Conservation (phyloP, 1,140 invertebrate genomes). For the Drosophila nasuta region DNA sequence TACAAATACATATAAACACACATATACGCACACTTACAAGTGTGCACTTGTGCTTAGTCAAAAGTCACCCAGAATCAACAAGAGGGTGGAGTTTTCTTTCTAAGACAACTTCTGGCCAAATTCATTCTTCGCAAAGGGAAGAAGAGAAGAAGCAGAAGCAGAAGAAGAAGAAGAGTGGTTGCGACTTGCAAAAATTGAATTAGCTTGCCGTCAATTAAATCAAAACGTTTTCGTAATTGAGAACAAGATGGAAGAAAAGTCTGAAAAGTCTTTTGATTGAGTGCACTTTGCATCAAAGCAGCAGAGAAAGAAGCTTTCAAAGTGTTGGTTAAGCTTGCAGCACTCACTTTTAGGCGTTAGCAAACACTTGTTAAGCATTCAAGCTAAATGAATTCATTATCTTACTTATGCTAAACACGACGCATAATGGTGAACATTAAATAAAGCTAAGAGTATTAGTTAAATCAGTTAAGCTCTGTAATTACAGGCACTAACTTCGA, state of each 20-base stretch:
- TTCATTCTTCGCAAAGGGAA: not conserved
- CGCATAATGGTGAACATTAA: not conserved
- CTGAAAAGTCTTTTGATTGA: slow-evolving; percentile 20
- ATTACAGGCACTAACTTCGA: not conserved
- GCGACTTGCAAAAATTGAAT: slow-evolving; percentile 50
- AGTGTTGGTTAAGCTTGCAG: not conserved
- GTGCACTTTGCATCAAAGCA: slow-evolving; percentile 6
- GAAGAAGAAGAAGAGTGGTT: slow-evolving; percentile 15
- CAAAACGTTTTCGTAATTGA: slow-evolving; percentile 53
- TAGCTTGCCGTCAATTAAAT: slow-evolving; percentile 57
- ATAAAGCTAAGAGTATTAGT: not conserved
- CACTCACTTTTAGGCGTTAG: slow-evolving; percentile 3
- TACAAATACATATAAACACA: not conserved
- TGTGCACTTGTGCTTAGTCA: not conserved
- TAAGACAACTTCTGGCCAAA: slow-evolving; percentile 10
- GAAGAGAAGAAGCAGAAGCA: not conserved
- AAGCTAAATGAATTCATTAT: not conserved
- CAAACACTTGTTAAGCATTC: slow-evolving; percentile 1
- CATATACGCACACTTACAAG: not conserved
- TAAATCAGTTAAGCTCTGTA: not conserved
- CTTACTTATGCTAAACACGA: not conserved
- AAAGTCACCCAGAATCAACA: slow-evolving; percentile 1
- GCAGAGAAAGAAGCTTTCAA: slow-evolving; percentile 1
- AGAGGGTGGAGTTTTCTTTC: slow-evolving; percentile 16
- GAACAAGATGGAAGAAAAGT: slow-evolving; percentile 46